Percentiles rank a stretch among this genome's conserved stretches.
phyloP scores from a whole-genome alignment of 2,113 vertebrate species.

The Melanostigma gelatinosum region DNA sequence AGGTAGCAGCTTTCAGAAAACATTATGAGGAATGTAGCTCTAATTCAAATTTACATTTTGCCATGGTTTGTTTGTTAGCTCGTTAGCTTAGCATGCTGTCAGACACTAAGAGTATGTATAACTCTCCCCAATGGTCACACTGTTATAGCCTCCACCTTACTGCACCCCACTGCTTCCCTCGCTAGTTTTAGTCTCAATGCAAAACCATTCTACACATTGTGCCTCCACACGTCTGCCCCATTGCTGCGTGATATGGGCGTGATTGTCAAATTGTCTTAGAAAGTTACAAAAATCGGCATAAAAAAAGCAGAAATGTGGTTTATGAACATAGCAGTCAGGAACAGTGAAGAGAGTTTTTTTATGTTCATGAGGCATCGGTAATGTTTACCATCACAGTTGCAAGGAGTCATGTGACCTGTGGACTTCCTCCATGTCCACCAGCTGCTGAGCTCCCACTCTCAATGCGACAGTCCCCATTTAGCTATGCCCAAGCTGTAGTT shows the following conservation, averaged over 20 bases:
- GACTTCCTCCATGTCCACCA: conserved; percentile 21
- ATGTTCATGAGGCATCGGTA: not conserved
- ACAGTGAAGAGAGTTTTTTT: too few species aligned
- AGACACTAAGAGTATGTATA: not conserved
- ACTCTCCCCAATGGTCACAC: not conserved
- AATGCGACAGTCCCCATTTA: conserved; percentile 3
- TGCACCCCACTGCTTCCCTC: not conserved
- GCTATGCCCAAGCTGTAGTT: conserved; percentile 4
- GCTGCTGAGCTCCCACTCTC: conserved; percentile 16
- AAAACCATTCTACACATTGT: too few species aligned
- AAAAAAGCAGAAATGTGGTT: too few species aligned
- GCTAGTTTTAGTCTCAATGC: not conserved
- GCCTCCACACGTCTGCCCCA: not conserved
- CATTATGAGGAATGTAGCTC: too few species aligned
- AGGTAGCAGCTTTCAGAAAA: too few species aligned
- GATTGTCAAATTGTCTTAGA: not conserved
- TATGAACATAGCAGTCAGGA: too few species aligned
- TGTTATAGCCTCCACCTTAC: not conserved
- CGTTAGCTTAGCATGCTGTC: too few species aligned
- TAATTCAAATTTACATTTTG: not conserved
- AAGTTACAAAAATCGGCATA: not conserved
- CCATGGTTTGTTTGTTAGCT: not conserved
- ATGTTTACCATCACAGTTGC: conserved; percentile 1
- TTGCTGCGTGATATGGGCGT: too few species aligned
- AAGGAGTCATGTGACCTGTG: not conserved